Evolutionary conservation across 2,113 vertebrate genomes (phyloP).

Genomic region (Cyanistes caeruleus): DNA sequence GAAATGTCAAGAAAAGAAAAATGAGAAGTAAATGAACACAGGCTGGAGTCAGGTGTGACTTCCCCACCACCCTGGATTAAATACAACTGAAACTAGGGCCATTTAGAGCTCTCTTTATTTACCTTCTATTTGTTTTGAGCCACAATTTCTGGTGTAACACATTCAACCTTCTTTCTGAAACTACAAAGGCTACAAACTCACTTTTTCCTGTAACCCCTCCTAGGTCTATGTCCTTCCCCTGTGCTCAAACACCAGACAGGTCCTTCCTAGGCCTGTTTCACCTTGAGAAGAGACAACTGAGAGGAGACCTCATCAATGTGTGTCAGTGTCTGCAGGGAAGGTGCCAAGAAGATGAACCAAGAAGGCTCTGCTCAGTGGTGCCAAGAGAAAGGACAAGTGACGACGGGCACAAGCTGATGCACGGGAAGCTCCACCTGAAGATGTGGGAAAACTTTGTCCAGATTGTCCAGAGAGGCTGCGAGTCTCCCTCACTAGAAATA

Average conservation of each 20-base stretch:
- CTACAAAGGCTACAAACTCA: neutral
- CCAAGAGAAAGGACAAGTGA: neutral
- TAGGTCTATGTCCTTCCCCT: neutral
- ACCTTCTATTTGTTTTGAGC: neutral
- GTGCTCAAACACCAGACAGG: neutral
- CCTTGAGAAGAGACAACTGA: neutral
- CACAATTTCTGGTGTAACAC: neutral
- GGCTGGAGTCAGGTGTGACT: neutral
- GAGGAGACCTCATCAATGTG: neutral
- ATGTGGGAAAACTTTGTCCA: neutral
- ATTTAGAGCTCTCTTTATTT: neutral
- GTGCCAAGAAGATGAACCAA: neutral
- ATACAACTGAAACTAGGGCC: fast-evolving
- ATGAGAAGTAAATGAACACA: fast-evolving
- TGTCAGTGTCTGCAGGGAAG: neutral
- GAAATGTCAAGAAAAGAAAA: fast-evolving
- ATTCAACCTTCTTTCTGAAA: neutral
- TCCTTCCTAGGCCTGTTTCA: too few species aligned
- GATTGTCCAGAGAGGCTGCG: too few species aligned
- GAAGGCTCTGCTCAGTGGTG: neutral
- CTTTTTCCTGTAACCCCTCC: neutral
- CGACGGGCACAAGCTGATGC: fast-evolving
- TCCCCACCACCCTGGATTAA: neutral
- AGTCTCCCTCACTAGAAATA: neutral
- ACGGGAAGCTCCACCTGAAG: neutral